Evolutionary conservation across 2,888 invertebrate genomes (phyloP).

Genomic region (Toxonevra muliebris): DNA sequence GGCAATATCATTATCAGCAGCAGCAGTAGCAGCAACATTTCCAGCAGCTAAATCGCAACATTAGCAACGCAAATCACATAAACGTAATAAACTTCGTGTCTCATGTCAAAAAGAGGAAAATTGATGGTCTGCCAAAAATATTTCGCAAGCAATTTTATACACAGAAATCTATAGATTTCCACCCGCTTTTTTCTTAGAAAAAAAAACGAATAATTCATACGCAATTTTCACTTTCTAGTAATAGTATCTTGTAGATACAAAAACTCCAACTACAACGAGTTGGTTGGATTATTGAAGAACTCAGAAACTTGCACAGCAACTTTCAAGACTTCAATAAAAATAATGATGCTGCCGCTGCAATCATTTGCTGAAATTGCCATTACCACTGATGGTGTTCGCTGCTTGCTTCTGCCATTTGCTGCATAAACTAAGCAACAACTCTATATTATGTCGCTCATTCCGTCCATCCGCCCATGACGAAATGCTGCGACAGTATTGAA

Average conservation of each 20-base stretch:
- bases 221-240: too few species aligned
- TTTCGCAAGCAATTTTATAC: slow-evolving; percentile 21
- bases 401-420: not conserved
- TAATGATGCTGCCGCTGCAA: not conserved
- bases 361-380: not conserved
- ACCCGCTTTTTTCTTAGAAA: too few species aligned
- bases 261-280: not conserved
- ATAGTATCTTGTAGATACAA: not conserved
- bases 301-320: too few species aligned
- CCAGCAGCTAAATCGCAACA: not conserved
- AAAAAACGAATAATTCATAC: too few species aligned
- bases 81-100: slow-evolving; percentile 27
- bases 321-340: not conserved
- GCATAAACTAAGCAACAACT: too few species aligned
- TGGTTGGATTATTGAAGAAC: not conserved
- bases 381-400: not conserved
- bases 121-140: slow-evolving; percentile 30
- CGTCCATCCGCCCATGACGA: too few species aligned
- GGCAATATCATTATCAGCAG: not conserved
- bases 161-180: slow-evolving; percentile 19
- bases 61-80: slow-evolving; percentile 29
- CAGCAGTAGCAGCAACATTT: slow-evolving; percentile 10
- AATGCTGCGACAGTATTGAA: too few species aligned
- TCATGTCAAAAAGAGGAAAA: slow-evolving; percentile 22
- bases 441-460: too few species aligned